Conservation (phyloP, 2,113 vertebrate genomes). For the Tragelaphus buxtoni region DNA sequence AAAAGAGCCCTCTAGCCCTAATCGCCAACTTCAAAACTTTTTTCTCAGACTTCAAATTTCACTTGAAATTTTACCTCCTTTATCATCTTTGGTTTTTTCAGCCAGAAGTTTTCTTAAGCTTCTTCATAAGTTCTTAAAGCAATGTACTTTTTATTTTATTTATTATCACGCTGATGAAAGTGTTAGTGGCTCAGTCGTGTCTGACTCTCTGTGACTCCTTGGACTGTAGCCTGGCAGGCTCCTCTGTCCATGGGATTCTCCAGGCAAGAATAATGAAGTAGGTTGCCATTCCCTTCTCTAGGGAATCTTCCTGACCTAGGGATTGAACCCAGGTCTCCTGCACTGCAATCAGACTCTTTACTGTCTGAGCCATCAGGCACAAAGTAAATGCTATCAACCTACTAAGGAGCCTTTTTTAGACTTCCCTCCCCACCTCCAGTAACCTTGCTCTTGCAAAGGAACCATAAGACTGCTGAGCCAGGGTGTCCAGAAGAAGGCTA, state of each 20-base stretch:
- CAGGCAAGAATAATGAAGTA: background rate
- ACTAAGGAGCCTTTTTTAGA: background rate
- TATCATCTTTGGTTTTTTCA: background rate
- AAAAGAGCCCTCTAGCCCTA: background rate
- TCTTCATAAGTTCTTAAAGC: background rate
- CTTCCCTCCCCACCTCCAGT: background rate
- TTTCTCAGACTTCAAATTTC: background rate
- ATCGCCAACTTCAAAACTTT: background rate
- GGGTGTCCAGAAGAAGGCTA: background rate
- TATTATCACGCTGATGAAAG: background rate
- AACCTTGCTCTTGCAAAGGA: background rate
- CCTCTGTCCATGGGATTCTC: background rate
- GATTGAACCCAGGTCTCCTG: background rate
- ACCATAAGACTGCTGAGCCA: background rate
- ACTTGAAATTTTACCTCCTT: background rate
- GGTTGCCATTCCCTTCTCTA: background rate
- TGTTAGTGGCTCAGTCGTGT: background rate
- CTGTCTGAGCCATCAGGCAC: background rate
- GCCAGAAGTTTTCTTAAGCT: background rate
- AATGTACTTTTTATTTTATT: background rate
- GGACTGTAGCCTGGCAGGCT: background rate
- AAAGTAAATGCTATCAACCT: background rate
- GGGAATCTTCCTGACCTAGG: background rate
- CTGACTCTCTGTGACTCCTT: background rate
- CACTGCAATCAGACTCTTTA: background rate